phyloP scores from a whole-genome alignment of 1,140 invertebrate genomes.

The Ptiloglossa arizonensis region DNA sequence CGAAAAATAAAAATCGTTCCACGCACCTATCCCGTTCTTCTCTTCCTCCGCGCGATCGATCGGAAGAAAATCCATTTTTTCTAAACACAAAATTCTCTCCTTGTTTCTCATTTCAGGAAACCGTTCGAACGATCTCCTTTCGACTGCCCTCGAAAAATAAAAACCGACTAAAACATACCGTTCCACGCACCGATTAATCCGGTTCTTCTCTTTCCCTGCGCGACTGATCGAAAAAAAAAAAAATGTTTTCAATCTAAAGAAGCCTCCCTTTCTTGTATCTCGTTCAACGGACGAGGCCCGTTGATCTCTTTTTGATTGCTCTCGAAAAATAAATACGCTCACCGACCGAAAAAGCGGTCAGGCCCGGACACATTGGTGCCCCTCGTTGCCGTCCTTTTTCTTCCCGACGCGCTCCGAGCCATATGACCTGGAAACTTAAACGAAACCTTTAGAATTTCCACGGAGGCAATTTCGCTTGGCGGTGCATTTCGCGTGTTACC shows the following conservation, averaged over 20 bases:
- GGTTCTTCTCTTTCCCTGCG: not conserved
- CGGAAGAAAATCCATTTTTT: too few relatives aligned
- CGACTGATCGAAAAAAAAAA: constrained; percentile 4
- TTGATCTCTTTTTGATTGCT: constrained; percentile 36
- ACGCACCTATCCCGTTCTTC: too few relatives aligned
- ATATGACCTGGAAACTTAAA: constrained; percentile 70
- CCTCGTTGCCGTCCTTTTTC: not conserved
- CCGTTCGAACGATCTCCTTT: too few relatives aligned
- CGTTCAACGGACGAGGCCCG: not conserved
- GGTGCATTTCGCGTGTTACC: constrained; percentile 26
- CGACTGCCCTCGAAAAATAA: too few relatives aligned
- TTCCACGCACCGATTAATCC: too few relatives aligned
- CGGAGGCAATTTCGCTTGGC: constrained; percentile 59
- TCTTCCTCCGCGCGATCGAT: too few relatives aligned
- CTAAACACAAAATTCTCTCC: too few relatives aligned
- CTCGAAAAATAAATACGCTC: constrained; percentile 37
- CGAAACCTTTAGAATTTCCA: constrained; percentile 61
- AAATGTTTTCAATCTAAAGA: too few relatives aligned
- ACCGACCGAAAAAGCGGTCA: constrained; percentile 28
- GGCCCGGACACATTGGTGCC: constrained; percentile 5
- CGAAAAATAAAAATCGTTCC: too few relatives aligned
- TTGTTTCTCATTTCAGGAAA: too few relatives aligned
- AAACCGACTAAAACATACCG: too few relatives aligned
- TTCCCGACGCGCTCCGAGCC: constrained; percentile 52
- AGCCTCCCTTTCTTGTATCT: not conserved